These are phyloP conservation scores for Cantharis lateralis DNA, from an alignment of 2,888 invertebrate genomes.

Conservation along the genomic window DNA sequence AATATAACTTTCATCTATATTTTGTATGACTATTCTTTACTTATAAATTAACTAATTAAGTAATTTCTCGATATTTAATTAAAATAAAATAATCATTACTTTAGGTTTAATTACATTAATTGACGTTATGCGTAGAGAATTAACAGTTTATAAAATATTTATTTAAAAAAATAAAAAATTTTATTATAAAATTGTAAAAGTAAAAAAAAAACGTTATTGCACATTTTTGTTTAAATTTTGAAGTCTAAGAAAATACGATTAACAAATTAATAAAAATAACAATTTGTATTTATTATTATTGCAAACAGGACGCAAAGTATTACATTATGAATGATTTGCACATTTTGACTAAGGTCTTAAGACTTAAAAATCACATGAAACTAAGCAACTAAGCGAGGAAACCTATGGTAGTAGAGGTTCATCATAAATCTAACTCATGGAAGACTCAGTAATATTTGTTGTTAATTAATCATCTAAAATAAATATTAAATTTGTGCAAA, in stretches of 20 bases:
- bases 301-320: constrained; percentile 17
- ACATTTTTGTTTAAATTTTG: constrained; percentile 5
- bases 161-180: neutral
- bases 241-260: neutral
- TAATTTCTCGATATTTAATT: constrained; percentile 6
- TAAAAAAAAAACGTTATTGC: constrained; percentile 18
- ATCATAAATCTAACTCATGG: constrained; percentile 31
- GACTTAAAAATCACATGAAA: constrained; percentile 39
- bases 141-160: neutral
- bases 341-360: constrained; percentile 27
- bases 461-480: constrained; percentile 13
- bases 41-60: constrained; percentile 15
- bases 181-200: neutral
- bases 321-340: constrained; percentile 16
- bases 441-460: constrained; percentile 48
- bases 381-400: constrained; percentile 42
- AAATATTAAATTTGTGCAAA: neutral
- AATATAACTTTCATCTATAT: constrained; percentile 23
- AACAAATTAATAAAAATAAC: constrained; percentile 1
- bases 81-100: neutral
- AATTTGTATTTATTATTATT: constrained; percentile 10
- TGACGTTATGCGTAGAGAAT: neutral
- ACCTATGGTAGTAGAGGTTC: constrained; percentile 29
- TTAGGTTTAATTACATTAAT: neutral
- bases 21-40: constrained; percentile 13